phyloP scores from a whole-genome alignment of 2,888 invertebrate species.

The Yponomeuta plumbellus region DNA sequence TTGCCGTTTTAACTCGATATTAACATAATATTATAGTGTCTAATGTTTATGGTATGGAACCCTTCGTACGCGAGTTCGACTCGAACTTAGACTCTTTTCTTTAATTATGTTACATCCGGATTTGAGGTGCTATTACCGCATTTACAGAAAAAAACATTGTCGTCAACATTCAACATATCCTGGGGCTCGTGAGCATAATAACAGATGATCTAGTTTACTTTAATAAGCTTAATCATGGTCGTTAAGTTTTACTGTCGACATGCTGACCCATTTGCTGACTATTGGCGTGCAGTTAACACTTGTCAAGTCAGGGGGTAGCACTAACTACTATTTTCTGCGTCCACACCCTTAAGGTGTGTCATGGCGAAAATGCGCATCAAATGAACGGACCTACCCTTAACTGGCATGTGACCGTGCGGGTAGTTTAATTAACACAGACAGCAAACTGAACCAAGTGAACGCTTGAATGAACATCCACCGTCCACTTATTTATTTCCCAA shows the following conservation, averaged over 20 bases:
- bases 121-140: not conserved
- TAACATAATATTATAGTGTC: too few relatives aligned
- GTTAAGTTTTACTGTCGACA: not conserved
- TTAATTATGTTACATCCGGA: not conserved
- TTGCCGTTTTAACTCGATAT: too few relatives aligned
- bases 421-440: conserved; percentile 10
- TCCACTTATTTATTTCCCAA: conserved; percentile 9
- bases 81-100: too few relatives aligned
- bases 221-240: not conserved
- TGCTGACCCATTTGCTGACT: not conserved
- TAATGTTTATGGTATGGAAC: too few relatives aligned
- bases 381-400: conserved; percentile 52
- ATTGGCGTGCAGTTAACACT: not conserved
- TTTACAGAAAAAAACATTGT: not conserved
- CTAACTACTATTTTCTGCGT: not conserved
- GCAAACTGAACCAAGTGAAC: not conserved
- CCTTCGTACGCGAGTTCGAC: too few relatives aligned
- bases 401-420: conserved; percentile 39
- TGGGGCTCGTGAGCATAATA: not conserved
- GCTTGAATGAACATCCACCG: not conserved
- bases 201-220: not conserved
- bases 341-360: conserved; percentile 29
- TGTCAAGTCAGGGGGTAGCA: not conserved
- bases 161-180: not conserved
- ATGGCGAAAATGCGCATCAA: conserved; percentile 29